Evolutionary conservation across 2,113 vertebrate species (phyloP), one percentile per base, ranked within the genome.

Genomic region (Chauna torquata): DNA sequence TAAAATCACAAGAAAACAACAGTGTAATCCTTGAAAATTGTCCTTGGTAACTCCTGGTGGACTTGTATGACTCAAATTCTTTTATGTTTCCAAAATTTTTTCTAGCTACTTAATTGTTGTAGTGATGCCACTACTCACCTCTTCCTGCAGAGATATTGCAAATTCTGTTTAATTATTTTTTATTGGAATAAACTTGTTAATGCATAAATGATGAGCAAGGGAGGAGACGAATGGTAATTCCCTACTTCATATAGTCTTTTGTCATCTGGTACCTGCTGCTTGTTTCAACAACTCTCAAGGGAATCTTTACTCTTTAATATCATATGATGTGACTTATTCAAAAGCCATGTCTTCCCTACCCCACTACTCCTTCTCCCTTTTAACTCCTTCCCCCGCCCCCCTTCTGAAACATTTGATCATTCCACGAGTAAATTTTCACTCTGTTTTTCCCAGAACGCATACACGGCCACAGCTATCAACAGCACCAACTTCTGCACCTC

Each of bases 401-500:
- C 2, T 1, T 70, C 61, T 81, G 77, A 68, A 82, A 38, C 42
- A 52, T 19, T 50, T 71, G 40, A 64, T 82, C 7, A 6, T 86
- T 62, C 47, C 52, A 11, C 84, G 40, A 88, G 28, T 84, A 55
- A 86, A 36, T 82, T 42, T 93, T 71, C 36, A 55, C 85, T 96
- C 71, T 94, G 5, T 55, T 86, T 97, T 97, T 49, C 84, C 81
- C 95, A 99, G 99, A 99, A 99, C 54, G 99, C 99, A 11, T 99
- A 99, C 88, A 99, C 99, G 97, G 99, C 99, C 91, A 99, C 99
- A 75, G 99, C 99, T 96, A 99, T 99, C 98, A 99, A 99, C 98
- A 99, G 99, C 97, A 99, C 99, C 94, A 99, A 99, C 97, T 99
- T 99, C 98, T 99, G 99, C 97, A 99, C 99, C 28, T 99, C 99